Base-by-base conservation (phyloP, 2,888 invertebrate genomes). In the Copidosoma aretas region DNA sequence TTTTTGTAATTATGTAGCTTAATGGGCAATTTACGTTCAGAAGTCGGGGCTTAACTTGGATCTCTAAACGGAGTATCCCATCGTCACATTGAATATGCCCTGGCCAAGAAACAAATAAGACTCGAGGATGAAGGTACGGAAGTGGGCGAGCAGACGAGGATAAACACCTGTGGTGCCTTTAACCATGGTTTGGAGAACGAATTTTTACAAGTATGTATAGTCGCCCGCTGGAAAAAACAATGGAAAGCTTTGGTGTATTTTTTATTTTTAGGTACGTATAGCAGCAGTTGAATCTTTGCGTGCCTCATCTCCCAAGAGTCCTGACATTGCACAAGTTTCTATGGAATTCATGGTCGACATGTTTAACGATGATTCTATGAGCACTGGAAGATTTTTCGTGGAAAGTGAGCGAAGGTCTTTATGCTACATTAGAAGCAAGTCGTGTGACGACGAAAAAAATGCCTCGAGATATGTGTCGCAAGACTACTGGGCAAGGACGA, bases 101-200 rank as follows among this genome's bases (percentile, higher is more conserved):
- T 99, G 46, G 98, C 99, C 81, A 99, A 99, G 84, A 98, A 98
- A 81, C 88, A 81, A 68, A 84, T 81, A 67, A 68, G 80, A 41
- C 80, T 80, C n/a, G 82, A 82, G 70, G 80, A 82, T 59, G 82
- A 82, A 60, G 76, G 79, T 41, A 75, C 80, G 5, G 82, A 82
- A 74, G 79, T 80, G n/a, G 82, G 82, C 71, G 83, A 83, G 70
- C 77, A 80, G 53, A 94, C 94, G 75, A 98, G 97, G 0, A 72
- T 72, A 58, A 72, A 69, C 56, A 95, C 98, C 0, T 98, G 98
- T 84, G 98, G 98, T 0, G 98, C 98, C 60, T 94, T 98, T 84
- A 97, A 99, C 72, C 97, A 98, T 83, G 98, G 98, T 0, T 87
- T 99, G 46, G 98, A 99, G 86, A 98, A 99, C 85, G 98, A 99